Evolutionary conservation across 2,888 invertebrate genomes (phyloP).

Genomic region (Lasioglossum leucozonium): DNA sequence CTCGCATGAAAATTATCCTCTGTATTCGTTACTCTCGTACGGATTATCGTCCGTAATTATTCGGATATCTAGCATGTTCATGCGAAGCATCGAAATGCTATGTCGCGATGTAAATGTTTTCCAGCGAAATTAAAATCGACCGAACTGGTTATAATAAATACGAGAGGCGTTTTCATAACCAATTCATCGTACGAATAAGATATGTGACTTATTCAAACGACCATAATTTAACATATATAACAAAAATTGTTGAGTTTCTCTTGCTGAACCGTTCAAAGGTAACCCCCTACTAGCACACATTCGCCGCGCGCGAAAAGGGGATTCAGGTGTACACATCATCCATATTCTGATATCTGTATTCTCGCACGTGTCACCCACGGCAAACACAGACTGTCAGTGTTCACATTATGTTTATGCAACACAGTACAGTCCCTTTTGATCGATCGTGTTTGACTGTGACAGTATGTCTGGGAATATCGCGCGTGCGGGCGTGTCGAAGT

Average conservation of each 20-base stretch:
- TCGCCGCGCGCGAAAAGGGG: background rate
- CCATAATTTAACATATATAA: background rate
- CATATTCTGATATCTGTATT: background rate
- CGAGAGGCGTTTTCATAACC: background rate
- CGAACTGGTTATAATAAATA: background rate
- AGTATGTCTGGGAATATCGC: conserved; percentile 3
- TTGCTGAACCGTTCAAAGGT: background rate
- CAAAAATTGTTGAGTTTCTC: background rate
- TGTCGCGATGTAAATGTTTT: background rate
- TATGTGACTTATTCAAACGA: background rate
- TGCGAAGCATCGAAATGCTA: background rate
- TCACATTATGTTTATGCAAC: conserved; percentile 1
- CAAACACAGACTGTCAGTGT: background rate
- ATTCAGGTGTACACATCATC: background rate
- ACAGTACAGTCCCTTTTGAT: background rate
- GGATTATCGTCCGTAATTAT: background rate
- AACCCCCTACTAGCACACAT: background rate
- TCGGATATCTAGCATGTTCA: background rate
- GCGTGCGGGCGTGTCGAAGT: background rate
- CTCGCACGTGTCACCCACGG: background rate
- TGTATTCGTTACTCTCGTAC: background rate
- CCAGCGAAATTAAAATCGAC: background rate
- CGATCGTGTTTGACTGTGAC: conserved; percentile 7
- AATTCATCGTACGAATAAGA: background rate
- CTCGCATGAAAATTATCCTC: background rate